Evolutionary conservation across 2,888 invertebrate genomes (phyloP), one percentile per base, ranked within the genome.

Genomic region (Calephelis perditalis): DNA sequence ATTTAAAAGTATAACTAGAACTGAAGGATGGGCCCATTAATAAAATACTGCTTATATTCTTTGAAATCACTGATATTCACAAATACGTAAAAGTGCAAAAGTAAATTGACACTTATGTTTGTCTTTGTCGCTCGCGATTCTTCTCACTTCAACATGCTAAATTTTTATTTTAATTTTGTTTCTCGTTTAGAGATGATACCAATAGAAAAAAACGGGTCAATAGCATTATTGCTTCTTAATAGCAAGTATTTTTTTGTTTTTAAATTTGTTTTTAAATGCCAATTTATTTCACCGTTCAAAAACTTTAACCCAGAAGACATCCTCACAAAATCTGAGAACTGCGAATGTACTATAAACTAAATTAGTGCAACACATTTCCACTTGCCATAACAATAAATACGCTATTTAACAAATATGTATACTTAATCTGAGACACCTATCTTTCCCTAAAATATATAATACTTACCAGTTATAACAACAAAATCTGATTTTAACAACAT

Each of bases 41-140:
- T 67, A 70, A 73, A 81, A 81, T 82, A 80, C 81, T 79, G 82
- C 70, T 69, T 69, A 68, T 71, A 73, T 74, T 74, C 70, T 75
- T 75, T 75, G 71, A 73, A 66, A 72, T 71, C 68, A 68, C 71
- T 67, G 26, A 26, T 65, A 44, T 63, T 63, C 63, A 59, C 66
- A 26, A 26, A 26, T 4, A 26, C 26, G 26, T 26, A 26, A 26
- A 26, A 26, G 26, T 26, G 26, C 26, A 26, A 26, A 26, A 68
- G 66, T 40, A 40, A n/a, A 40, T 40, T 40, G 40, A 40, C 40
- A 40, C 40, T 6, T 40, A 40, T 40, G 6, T 6, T 40, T 40
- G 6, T 40, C 40, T 40, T 40, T 40, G 40, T 8, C 8, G 40
- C 8, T 5, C 6, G 7, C 26, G 26, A 26, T 26, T 40, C 6